A percentile compares a stretch with the other conserved stretches of the same genome.
phyloP scores from a whole-genome alignment of 2,888 invertebrate genomes.

The Machimus rusticus region DNA sequence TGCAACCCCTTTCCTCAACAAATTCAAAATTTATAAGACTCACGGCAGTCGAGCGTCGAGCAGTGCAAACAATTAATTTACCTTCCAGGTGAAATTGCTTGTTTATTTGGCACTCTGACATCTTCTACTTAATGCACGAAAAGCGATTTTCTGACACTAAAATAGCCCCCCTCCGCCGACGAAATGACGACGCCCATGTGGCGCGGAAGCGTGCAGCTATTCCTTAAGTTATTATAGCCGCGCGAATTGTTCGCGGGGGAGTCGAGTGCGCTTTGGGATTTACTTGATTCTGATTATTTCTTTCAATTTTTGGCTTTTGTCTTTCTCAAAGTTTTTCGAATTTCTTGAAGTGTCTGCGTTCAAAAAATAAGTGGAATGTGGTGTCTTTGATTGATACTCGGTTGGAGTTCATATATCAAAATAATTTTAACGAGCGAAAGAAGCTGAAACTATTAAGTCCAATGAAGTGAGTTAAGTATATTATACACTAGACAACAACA shows the following conservation, averaged over 20 bases:
- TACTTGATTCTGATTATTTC: not conserved
- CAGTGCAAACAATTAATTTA: constrained; percentile 2
- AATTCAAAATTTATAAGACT: not conserved
- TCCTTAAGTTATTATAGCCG: not conserved
- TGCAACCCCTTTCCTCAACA: not conserved
- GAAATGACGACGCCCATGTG: not conserved
- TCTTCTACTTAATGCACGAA: not conserved
- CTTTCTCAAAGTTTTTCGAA: not conserved
- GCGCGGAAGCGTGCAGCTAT: not conserved
- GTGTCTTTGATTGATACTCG: not conserved
- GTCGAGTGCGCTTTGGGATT: not conserved
- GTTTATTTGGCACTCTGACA: not conserved
- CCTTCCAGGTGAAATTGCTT: constrained; percentile 4
- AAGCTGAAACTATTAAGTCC: not conserved
- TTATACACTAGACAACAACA: no score
- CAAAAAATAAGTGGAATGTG: not conserved
- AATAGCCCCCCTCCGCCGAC: not conserved
- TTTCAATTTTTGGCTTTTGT: not conserved
- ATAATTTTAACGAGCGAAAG: not conserved
- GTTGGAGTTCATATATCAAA: not conserved
- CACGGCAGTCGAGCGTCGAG: not conserved
- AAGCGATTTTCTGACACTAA: not conserved
- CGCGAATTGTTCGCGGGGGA: not conserved
- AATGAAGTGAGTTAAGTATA: not conserved
- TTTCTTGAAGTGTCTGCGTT: not conserved